Percentiles rank a stretch among this genome's conserved stretches.
Conservation (phyloP, 1,140 invertebrate genomes). For the Bombus balteatus region DNA sequence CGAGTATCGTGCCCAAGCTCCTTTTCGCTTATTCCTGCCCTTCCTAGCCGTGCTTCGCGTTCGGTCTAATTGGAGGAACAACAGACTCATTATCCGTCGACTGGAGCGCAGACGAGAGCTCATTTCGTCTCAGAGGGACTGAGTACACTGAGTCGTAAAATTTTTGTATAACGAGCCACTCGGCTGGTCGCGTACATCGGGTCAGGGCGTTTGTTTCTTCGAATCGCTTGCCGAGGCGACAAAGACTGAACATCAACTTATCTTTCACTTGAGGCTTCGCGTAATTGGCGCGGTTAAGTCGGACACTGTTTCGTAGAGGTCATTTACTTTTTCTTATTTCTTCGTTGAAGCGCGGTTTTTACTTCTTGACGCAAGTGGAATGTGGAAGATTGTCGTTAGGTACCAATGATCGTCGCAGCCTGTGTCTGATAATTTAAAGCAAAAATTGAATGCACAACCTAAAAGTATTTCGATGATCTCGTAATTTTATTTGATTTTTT, state of each 20-base stretch:
- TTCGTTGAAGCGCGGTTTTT: no score
- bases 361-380: neutral
- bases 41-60: neutral
- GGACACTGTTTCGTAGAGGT: neutral
- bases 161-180: constrained; percentile 77
- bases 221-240: constrained; percentile 7
- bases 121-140: constrained; percentile 62
- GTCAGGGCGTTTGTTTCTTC: neutral
- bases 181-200: neutral
- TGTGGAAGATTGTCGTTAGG: no score
- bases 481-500: constrained; percentile 2
- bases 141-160: constrained; percentile 67
- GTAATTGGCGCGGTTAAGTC: neutral
- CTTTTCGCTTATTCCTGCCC: constrained; percentile 36
- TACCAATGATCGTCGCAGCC: no score
- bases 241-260: neutral
- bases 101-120: constrained; percentile 66
- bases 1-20: constrained; percentile 46
- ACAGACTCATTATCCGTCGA: constrained; percentile 73
- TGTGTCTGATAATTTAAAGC: no score
- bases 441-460: neutral
- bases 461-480: neutral
- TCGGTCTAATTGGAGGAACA: constrained; percentile 74
- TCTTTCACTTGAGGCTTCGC: neutral
- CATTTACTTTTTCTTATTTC: neutral